Evolutionary conservation across 2,797 vertebrate genomes (phyloP).

Genomic region (Poeciliopsis gracilis): DNA sequence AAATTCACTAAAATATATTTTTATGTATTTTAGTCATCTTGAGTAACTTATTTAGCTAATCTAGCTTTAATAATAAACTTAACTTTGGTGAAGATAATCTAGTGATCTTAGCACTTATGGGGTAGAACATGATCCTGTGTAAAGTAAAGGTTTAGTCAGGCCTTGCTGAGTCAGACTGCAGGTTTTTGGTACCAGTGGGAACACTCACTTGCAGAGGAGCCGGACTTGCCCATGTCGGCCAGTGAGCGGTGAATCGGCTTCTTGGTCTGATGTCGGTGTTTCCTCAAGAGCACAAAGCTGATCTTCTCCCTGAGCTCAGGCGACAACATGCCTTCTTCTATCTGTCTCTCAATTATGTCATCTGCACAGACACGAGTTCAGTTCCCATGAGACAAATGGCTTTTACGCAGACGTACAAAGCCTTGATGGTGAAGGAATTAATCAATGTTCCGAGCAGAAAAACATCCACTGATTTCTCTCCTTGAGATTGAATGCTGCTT

Average conservation of each 20-base stretch:
- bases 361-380: constrained; percentile 74
- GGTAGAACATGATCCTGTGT: background rate
- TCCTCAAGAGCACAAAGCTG: constrained; percentile 91
- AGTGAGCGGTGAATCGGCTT: constrained; percentile 95
- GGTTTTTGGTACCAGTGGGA: background rate
- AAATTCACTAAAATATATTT: background rate
- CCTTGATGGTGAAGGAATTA: background rate
- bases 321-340: constrained; percentile 88
- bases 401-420: background rate
- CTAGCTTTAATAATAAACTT: too few relatives aligned
- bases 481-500: background rate
- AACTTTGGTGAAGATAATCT: too few relatives aligned
- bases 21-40: too few relatives aligned
- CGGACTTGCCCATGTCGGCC: constrained; percentile 92
- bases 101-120: background rate
- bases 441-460: background rate
- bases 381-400: background rate
- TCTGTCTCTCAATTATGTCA: constrained; percentile 91
- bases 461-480: background rate
- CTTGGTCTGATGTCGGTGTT: constrained; percentile 97
- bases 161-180: background rate
- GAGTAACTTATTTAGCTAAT: too few relatives aligned
- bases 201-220: constrained; percentile 75
- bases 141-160: background rate
- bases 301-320: constrained; percentile 92